A percentile compares a stretch with the other conserved stretches of the same genome.
Evolutionary conservation across 2,113 vertebrate species (phyloP).

Genomic region (Planiliza haematocheilus): DNA sequence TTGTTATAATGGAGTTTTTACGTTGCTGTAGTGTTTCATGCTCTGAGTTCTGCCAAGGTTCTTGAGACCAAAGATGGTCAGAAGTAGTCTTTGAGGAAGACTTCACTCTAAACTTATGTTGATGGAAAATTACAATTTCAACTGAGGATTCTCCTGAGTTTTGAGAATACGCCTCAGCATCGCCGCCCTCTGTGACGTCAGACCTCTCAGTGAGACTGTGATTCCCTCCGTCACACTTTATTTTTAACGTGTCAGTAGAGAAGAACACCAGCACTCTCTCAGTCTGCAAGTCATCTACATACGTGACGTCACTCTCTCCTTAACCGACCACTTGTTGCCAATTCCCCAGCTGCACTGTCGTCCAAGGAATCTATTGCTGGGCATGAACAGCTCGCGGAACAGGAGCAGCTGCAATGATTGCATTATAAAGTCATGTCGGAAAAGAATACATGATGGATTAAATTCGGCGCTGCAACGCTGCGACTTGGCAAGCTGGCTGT

Average conservation of each 20-base stretch:
- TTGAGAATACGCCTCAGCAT: background rate
- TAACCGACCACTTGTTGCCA: constrained; percentile 41
- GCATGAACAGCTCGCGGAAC: constrained; percentile 17
- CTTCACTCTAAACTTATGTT: too few relatives aligned
- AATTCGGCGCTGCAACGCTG: constrained; percentile 36
- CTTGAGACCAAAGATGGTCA: too few relatives aligned
- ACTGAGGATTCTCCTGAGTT: constrained; percentile 14
- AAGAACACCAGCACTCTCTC: background rate
- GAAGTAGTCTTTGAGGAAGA: too few relatives aligned
- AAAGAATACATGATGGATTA: constrained; percentile 61
- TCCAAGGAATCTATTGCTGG: constrained; percentile 33
- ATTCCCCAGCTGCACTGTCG: constrained; percentile 10
- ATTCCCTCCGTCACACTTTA: background rate
- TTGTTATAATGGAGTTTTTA: too few relatives aligned
- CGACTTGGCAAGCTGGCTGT: constrained; percentile 32
- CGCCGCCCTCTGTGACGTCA: background rate
- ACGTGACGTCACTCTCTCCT: constrained; percentile 15
- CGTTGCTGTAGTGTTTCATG: too few relatives aligned
- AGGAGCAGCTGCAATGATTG: constrained; percentile 48
- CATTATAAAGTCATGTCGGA: constrained; percentile 63
- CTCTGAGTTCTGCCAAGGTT: too few relatives aligned
- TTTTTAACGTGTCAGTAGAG: background rate
- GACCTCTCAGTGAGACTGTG: background rate
- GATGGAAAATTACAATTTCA: too few relatives aligned
- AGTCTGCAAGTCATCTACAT: background rate